These are phyloP conservation scores for Chelonus formosanus DNA, from an alignment of 2,888 invertebrate genomes.

Conservation along the genomic window DNA sequence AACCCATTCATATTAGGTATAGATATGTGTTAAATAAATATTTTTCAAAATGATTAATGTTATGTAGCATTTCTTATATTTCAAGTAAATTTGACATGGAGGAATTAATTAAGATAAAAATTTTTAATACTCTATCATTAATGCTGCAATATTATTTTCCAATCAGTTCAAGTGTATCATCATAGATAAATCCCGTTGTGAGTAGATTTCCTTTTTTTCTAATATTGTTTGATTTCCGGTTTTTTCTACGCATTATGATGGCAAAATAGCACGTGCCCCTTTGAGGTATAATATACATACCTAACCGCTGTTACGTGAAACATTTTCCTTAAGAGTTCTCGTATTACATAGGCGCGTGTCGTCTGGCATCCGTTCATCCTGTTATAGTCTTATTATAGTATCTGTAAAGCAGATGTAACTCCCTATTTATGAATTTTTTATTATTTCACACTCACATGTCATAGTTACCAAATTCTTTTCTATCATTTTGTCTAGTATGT, in stretches of 20 bases:
- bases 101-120: neutral
- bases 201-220: neutral
- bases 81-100: no score
- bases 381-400: constrained; percentile 1
- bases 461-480: neutral
- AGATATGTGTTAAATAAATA: no score
- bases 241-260: neutral
- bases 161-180: no score
- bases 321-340: constrained; percentile 14
- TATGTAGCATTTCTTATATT: no score
- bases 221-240: constrained; percentile 17
- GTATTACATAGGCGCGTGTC: constrained; percentile 12
- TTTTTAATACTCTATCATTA: neutral
- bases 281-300: constrained; percentile 1
- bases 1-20: no score
- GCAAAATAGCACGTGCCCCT: constrained; percentile 1
- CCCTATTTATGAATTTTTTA: neutral
- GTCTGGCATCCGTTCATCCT: constrained; percentile 10
- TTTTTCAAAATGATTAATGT: no score
- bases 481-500: no score
- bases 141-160: no score
- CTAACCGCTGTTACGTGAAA: constrained; percentile 15
- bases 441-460: neutral
- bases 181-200: no score
- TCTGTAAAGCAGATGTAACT: constrained; percentile 7